Evolutionary conservation across 2,888 invertebrate genomes (phyloP).

Genomic region (Iselma pallidipennis): DNA sequence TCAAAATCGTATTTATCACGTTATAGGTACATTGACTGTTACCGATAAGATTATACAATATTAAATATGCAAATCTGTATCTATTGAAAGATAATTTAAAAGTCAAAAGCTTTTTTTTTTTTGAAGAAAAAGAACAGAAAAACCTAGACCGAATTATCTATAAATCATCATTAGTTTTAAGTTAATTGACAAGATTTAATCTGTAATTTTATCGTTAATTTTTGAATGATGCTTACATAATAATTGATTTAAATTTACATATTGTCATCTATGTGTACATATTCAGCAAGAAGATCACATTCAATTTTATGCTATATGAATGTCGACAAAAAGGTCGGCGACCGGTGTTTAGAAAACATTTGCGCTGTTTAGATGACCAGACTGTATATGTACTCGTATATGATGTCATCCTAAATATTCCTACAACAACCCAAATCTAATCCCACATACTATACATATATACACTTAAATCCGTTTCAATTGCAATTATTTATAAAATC

Average conservation of each 20-base stretch:
- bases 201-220: no score
- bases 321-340: conserved; percentile 30
- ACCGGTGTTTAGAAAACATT: conserved; percentile 19
- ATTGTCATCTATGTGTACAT: conserved; percentile 18
- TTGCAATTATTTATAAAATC: background rate
- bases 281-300: conserved; percentile 23
- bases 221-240: conserved; percentile 20
- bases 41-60: no score
- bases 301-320: conserved; percentile 28
- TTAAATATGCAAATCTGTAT: no score
- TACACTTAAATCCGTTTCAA: background rate
- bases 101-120: no score
- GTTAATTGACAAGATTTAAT: no score
- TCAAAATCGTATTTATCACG: no score
- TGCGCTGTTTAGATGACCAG: conserved; percentile 4
- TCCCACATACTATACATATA: no score
- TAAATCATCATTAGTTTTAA: no score
- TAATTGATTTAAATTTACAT: conserved; percentile 19
- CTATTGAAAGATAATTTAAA: no score
- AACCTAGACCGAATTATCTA: no score
- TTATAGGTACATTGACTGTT: no score
- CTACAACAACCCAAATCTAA: background rate
- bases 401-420: background rate
- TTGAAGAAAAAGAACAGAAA: no score
- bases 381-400: background rate